Conservation (phyloP, 92 coral and sea anemone genomes). For the Zoanthus sociatus region DNA sequence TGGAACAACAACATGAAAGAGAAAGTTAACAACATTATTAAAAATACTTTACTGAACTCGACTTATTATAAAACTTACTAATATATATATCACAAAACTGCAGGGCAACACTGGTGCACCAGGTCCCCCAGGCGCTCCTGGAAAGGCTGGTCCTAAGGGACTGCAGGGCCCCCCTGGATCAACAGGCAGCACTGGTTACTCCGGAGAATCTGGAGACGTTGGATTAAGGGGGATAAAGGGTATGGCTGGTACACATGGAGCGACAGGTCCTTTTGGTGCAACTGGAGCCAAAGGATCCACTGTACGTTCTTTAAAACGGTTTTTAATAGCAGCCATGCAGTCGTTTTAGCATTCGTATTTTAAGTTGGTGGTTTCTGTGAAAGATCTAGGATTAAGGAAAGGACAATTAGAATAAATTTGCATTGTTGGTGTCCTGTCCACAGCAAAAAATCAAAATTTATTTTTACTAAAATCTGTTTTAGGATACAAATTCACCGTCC, state of each 20-base stretch:
- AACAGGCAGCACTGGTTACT: constrained; percentile 13
- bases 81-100: neutral
- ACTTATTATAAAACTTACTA: no score
- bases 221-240: constrained; percentile 19
- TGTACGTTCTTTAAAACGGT: constrained; percentile 4
- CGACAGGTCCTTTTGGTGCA: neutral
- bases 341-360: no score
- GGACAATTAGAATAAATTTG: neutral
- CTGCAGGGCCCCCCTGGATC: neutral
- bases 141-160: constrained; percentile 4
- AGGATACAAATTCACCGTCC: no score
- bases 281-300: constrained; percentile 30
- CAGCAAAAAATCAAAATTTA: no score
- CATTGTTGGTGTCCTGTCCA: no score
- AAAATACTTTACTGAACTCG: no score
- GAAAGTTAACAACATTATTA: no score
- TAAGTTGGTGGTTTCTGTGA: neutral
- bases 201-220: constrained; percentile 23
- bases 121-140: constrained; percentile 44
- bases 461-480: no score
- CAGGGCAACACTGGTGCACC: constrained; percentile 21
- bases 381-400: neutral
- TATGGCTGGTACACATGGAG: constrained; percentile 15
- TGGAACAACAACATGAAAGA: no score
- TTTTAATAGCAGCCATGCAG: neutral